Conservation (phyloP, 2,797 vertebrate species). For the Centroberyx gerrardi region DNA sequence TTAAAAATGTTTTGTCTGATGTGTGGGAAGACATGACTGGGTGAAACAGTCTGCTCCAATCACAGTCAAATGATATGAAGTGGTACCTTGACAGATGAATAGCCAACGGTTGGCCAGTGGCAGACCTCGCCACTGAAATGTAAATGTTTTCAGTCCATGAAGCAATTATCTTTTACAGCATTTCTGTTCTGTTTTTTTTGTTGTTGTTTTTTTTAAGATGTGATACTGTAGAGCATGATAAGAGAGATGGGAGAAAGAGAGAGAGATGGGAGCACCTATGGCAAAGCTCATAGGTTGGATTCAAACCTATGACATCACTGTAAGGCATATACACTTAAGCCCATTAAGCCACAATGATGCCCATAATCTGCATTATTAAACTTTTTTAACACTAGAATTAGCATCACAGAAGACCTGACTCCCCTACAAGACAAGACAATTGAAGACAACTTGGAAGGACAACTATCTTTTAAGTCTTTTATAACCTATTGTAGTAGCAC, state of each 20-base stretch:
- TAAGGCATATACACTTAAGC: too few relatives aligned
- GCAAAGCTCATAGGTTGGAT: too few relatives aligned
- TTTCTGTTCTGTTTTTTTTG: not conserved
- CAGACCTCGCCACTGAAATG: not conserved
- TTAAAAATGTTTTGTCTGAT: slow-evolving; percentile 70
- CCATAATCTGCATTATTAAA: not conserved
- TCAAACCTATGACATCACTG: too few relatives aligned
- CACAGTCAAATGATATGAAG: slow-evolving; percentile 48
- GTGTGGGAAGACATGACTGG: slow-evolving; percentile 51
- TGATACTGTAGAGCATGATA: not conserved
- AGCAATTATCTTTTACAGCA: not conserved
- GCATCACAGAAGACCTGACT: slow-evolving; percentile 12
- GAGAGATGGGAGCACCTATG: not conserved
- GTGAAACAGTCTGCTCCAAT: slow-evolving; percentile 61
- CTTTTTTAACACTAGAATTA: slow-evolving; percentile 1
- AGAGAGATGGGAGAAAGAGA: not conserved
- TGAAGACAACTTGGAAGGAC: too few relatives aligned
- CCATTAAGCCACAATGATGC: not conserved
- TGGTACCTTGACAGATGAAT: slow-evolving; percentile 25
- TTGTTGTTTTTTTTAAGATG: not conserved
- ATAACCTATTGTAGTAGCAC: too few relatives aligned
- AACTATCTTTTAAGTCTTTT: too few relatives aligned
- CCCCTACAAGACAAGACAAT: not conserved
- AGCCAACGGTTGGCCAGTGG: not conserved
- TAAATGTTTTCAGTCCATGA: not conserved